phyloP scores from a whole-genome alignment of 2,888 invertebrate species.

The Coenonympha glycerion region DNA sequence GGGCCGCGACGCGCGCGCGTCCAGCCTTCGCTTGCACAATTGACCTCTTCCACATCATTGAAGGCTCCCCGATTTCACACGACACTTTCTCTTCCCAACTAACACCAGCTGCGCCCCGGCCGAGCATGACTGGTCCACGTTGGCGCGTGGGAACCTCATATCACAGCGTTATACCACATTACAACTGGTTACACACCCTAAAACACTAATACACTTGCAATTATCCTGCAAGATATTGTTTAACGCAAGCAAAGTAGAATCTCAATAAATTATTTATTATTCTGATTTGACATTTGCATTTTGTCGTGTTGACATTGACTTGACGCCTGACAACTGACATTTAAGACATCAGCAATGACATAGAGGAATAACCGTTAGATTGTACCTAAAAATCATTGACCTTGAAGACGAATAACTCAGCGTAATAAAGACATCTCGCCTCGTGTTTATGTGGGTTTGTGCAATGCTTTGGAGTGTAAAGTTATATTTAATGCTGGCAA shows the following conservation, averaged over 20 bases:
- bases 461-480: too few relatives aligned
- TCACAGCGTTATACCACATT: slow-evolving; percentile 36
- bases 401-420: too few relatives aligned
- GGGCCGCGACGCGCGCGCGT: slow-evolving; percentile 38
- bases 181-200: slow-evolving; percentile 16
- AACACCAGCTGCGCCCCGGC: slow-evolving; percentile 39
- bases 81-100: slow-evolving; percentile 69
- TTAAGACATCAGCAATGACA: too few relatives aligned
- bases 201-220: slow-evolving; percentile 11
- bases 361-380: too few relatives aligned
- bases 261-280: too few relatives aligned
- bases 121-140: slow-evolving; percentile 39
- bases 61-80: slow-evolving; percentile 68
- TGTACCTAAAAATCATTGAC: too few relatives aligned
- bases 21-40: slow-evolving; percentile 65
- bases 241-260: background rate
- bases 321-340: too few relatives aligned
- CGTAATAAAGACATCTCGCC: too few relatives aligned
- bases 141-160: slow-evolving; percentile 39
- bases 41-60: slow-evolving; percentile 75
- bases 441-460: too few relatives aligned
- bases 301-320: too few relatives aligned
- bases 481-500: too few relatives aligned
- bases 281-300: too few relatives aligned
- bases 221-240: slow-evolving; percentile 12